These are phyloP conservation scores for Artemisiospiza belli DNA, from an alignment of 2,113 vertebrate genomes.

Conservation along the genomic window DNA sequence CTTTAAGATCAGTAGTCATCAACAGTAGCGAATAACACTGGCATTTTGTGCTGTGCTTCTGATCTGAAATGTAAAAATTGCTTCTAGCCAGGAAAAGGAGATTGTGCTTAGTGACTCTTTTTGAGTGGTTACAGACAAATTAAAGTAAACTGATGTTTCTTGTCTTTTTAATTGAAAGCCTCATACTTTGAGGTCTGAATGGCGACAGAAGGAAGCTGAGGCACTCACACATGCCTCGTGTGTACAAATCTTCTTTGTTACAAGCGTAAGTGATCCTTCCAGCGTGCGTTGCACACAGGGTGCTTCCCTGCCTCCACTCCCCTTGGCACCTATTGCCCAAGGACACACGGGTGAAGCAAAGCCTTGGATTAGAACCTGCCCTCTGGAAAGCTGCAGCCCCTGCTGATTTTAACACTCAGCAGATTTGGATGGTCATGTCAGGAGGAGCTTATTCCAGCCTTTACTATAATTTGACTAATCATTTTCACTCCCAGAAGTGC, in stretches of 20 bases:
- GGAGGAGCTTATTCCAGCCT: conserved; percentile 21
- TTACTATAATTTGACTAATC: conserved; percentile 11
- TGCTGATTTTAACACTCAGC: conserved; percentile 41
- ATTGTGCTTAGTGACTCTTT: not conserved
- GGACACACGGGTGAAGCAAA: conserved; percentile 1
- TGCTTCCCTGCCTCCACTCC: not conserved
- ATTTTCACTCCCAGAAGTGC: not conserved
- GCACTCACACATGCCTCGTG: rapidly evolving
- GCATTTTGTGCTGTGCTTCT: not conserved
- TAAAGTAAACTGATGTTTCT: not conserved
- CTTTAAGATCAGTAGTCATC: not conserved
- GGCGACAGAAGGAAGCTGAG: not conserved
- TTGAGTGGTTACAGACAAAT: not conserved
- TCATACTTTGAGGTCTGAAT: not conserved
- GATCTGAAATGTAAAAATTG: not conserved
- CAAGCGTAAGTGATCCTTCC: not conserved
- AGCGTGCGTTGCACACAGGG: rapidly evolving
- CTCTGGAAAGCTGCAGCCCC: not conserved
- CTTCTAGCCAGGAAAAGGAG: not conserved
- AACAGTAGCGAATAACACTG: not conserved
- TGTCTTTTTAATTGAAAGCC: not conserved
- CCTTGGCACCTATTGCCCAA: conserved; percentile 22
- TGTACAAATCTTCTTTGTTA: not conserved
- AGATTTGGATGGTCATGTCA: not conserved
- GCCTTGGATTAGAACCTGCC: conserved; percentile 41